phyloP scores from a whole-genome alignment of 2,888 invertebrate genomes.

The Leptodirus hochenwartii region DNA sequence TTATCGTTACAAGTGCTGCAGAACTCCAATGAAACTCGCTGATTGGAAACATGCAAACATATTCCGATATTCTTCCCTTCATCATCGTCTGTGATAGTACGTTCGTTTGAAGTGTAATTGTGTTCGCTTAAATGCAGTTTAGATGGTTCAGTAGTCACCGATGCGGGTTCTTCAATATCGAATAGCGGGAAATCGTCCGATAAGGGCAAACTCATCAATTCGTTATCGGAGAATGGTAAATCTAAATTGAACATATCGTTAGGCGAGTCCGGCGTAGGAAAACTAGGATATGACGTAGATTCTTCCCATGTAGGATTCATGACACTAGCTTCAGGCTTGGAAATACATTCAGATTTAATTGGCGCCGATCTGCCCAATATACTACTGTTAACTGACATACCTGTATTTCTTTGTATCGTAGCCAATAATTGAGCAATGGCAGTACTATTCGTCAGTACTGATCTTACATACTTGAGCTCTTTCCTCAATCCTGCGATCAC shows the following conservation, averaged over 20 bases:
- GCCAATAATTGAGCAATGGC: constrained; percentile 32
- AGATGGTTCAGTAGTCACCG: constrained; percentile 1
- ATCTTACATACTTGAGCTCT: constrained; percentile 35
- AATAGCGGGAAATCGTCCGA: not conserved
- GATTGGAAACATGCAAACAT: constrained; percentile 36
- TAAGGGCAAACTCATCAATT: not conserved
- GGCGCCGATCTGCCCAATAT: not conserved
- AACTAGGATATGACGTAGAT: too few species aligned
- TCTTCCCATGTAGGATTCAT: too few species aligned
- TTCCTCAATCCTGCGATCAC: constrained; percentile 29
- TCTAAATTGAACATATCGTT: too few species aligned
- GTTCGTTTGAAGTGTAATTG: constrained; percentile 17
- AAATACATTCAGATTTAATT: not conserved
- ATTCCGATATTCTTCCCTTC: constrained; percentile 29
- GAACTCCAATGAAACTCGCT: constrained; percentile 36
- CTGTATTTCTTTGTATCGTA: constrained; percentile 25
- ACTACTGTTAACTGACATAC: constrained; percentile 11
- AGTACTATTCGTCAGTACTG: constrained; percentile 33
- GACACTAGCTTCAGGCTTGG: too few species aligned
- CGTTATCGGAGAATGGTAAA: constrained; percentile 5
- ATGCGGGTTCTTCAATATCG: not conserved
- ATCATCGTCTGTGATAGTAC: constrained; percentile 1
- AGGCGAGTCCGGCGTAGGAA: too few species aligned
- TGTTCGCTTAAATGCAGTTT: constrained; percentile 16
- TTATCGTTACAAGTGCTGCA: constrained; percentile 36